Percentiles rank a stretch among this genome's conserved stretches.
Evolutionary conservation across 2,797 vertebrate genomes (phyloP).

Genomic region (Balearica regulorum): DNA sequence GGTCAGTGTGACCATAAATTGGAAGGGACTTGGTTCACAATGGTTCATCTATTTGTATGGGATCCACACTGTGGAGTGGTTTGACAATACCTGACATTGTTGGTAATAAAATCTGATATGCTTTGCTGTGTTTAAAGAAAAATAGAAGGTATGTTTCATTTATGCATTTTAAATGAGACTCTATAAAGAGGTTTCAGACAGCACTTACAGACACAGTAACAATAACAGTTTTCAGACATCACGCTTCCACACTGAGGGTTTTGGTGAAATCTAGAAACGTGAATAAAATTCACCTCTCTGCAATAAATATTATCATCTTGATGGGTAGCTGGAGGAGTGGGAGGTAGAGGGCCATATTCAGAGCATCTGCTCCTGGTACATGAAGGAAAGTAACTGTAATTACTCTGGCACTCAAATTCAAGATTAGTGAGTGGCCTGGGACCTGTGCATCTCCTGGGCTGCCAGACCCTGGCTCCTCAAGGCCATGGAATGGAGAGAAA

Average conservation of each 20-base stretch:
- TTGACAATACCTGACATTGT: not conserved
- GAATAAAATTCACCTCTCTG: not conserved
- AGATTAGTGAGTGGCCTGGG: not conserved
- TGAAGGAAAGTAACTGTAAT: not conserved
- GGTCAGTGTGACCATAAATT: conserved; percentile 7
- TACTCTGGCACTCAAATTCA: not conserved
- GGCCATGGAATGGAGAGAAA: rapidly evolving
- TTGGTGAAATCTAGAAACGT: not conserved
- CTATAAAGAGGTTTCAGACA: not conserved
- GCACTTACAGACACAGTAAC: not conserved
- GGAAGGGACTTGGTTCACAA: not conserved
- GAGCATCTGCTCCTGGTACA: not conserved
- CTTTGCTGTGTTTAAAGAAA: not conserved
- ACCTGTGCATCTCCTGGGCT: not conserved
- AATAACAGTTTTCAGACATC: not conserved
- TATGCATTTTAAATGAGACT: not conserved
- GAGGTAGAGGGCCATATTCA: not conserved
- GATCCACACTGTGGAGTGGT: not conserved
- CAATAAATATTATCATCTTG: not conserved
- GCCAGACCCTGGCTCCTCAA: not conserved
- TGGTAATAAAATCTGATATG: not conserved
- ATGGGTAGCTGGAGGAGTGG: not conserved
- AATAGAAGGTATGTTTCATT: not conserved
- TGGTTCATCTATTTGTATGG: not conserved
- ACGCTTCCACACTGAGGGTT: not conserved